Percentiles rank a stretch among this genome's conserved stretches.
phyloP scores from a whole-genome alignment of 2,797 vertebrate species.

The Pitangus sulphuratus region DNA sequence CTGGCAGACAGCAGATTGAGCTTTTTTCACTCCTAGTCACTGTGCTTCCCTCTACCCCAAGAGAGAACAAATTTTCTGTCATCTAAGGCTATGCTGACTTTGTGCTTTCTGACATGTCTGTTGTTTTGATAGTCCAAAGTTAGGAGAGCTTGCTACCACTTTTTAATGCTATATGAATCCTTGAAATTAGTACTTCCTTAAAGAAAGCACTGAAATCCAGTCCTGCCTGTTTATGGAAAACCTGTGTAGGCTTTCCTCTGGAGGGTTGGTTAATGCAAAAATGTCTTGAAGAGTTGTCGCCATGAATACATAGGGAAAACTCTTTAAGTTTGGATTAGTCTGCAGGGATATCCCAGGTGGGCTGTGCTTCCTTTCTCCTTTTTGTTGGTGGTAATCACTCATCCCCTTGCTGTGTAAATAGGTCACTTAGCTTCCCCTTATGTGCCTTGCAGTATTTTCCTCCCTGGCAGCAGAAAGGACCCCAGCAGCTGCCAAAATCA shows the following conservation, averaged over 20 bases:
- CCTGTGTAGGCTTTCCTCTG: not conserved
- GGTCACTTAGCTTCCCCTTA: slow-evolving; percentile 25
- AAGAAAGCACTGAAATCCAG: slow-evolving; percentile 1
- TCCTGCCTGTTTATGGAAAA: slow-evolving; percentile 3
- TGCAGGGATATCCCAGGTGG: not conserved
- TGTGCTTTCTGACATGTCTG: not conserved
- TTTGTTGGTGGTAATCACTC: not conserved
- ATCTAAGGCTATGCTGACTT: not conserved
- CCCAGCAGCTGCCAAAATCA: slow-evolving; percentile 28
- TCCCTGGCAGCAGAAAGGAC: not conserved
- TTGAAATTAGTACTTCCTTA: not conserved
- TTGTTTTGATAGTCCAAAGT: not conserved
- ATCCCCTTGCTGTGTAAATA: slow-evolving; percentile 29
- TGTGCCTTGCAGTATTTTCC: slow-evolving; percentile 6
- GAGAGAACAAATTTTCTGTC: not conserved
- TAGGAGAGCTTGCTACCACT: not conserved
- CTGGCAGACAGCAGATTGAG: not conserved
- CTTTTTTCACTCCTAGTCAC: not conserved
- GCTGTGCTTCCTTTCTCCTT: not conserved
- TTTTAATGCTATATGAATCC: not conserved
- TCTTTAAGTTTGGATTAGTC: not conserved
- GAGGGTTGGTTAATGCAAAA: not conserved
- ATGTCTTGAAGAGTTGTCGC: not conserved
- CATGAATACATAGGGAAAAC: not conserved
- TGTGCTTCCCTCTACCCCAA: not conserved